Evolutionary conservation across 30 jellyfish, hydroid and myxozoan species (phyloP).

Genomic region (Haliclystus octoradiatus): DNA sequence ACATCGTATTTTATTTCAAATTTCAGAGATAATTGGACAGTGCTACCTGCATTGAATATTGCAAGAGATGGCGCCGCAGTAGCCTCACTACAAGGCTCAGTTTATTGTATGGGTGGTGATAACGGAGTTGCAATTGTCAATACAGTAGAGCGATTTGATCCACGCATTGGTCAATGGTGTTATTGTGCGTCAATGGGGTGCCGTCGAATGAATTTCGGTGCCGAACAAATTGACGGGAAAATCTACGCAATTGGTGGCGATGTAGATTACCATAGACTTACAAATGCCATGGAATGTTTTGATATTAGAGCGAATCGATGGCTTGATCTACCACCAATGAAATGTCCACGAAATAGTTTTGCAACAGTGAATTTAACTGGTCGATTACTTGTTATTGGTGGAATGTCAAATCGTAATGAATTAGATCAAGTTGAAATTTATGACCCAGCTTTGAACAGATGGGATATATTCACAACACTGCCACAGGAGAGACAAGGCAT

Average conservation of each 20-base stretch:
- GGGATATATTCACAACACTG: constrained; percentile 46
- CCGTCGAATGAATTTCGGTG: constrained; percentile 58
- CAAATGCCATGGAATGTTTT: constrained; percentile 47
- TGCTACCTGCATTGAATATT: constrained; percentile 40
- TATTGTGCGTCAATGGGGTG: constrained; percentile 51
- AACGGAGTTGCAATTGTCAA: constrained; percentile 57
- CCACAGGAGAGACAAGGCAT: constrained; percentile 47
- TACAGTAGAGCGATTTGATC: constrained; percentile 60
- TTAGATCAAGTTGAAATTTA: constrained; percentile 34
- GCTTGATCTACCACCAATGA: constrained; percentile 62
- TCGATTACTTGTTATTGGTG: constrained; percentile 48
- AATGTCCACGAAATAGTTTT: constrained; percentile 45
- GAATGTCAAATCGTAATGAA: constrained; percentile 50
- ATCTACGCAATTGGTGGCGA: constrained; percentile 56
- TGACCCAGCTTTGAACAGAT: constrained; percentile 48
- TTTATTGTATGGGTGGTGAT: constrained; percentile 67
- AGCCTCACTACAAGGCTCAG: constrained; percentile 38
- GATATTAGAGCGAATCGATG: constrained; percentile 72
- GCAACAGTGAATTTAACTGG: constrained; percentile 50
- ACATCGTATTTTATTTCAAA: too few relatives aligned
- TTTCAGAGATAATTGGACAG: constrained; percentile 52
- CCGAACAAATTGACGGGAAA: constrained; percentile 28
- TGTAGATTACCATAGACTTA: constrained; percentile 48
- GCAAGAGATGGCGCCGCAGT: constrained; percentile 58
- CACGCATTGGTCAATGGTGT: constrained; percentile 63